A percentile compares a stretch with the other conserved stretches of the same genome.
phyloP scores from a whole-genome alignment of 2,888 invertebrate species.

The Monoplex corrugatus region DNA sequence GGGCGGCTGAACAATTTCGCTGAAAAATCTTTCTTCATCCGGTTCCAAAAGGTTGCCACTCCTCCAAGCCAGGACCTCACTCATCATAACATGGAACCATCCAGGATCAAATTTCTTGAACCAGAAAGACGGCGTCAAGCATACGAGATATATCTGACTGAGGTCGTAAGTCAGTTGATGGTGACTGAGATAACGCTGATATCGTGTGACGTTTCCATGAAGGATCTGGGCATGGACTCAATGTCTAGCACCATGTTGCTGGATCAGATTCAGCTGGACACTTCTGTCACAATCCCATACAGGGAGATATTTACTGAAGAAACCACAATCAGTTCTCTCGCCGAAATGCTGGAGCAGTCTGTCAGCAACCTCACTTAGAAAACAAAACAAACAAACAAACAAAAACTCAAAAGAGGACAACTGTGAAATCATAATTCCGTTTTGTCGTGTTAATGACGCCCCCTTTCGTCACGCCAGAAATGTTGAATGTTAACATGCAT shows the following conservation, averaged over 20 bases:
- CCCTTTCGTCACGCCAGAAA: neutral
- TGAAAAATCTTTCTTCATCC: neutral
- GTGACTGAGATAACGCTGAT: slow-evolving; percentile 53
- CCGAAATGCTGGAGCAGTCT: slow-evolving; percentile 43
- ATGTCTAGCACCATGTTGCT: slow-evolving; percentile 62
- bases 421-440: neutral
- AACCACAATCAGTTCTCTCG: slow-evolving; percentile 40
- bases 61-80: neutral
- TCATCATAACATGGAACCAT: neutral
- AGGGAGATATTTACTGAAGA: slow-evolving; percentile 48
- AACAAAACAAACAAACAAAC: neutral
- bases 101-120: slow-evolving; percentile 39
- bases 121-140: slow-evolving; percentile 48
- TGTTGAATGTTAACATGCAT: no score
- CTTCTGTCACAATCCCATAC: slow-evolving; percentile 45
- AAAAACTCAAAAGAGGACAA: neutral
- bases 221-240: slow-evolving; percentile 63
- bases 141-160: slow-evolving; percentile 50
- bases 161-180: slow-evolving; percentile 54
- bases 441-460: neutral
- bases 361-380: neutral
- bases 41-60: slow-evolving; percentile 1
- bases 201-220: slow-evolving; percentile 51
- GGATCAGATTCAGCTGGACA: slow-evolving; percentile 53
- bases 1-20: slow-evolving; percentile 14